These are phyloP conservation scores for Zeus faber DNA, from an alignment of 2,113 vertebrate species.

Conservation along the genomic window DNA sequence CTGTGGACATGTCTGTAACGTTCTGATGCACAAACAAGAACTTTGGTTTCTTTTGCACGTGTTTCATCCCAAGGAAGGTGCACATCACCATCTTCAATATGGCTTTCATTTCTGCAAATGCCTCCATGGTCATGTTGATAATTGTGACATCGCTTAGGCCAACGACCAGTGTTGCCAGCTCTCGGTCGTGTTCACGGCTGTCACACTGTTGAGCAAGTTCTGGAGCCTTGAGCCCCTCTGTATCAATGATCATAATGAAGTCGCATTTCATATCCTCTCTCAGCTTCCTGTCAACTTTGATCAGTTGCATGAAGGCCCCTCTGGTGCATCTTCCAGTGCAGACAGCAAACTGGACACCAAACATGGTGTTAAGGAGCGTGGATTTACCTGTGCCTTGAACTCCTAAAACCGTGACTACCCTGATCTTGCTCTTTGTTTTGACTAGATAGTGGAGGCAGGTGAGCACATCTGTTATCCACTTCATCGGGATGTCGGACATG, in stretches of 20 bases:
- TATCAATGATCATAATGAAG: constrained; percentile 60
- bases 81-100: constrained; percentile 54
- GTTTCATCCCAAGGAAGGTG: constrained; percentile 59
- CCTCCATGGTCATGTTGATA: constrained; percentile 67
- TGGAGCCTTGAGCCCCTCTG: constrained; percentile 56
- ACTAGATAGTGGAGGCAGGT: constrained; percentile 46
- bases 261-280: constrained; percentile 58
- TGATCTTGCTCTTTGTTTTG: constrained; percentile 35
- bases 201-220: constrained; percentile 36
- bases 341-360: constrained; percentile 78
- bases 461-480: constrained; percentile 54
- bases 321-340: constrained; percentile 72
- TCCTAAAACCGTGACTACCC: constrained; percentile 61
- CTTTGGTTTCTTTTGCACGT: constrained; percentile 70
- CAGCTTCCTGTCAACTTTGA: too few relatives aligned
- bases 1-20: constrained; percentile 59
- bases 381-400: constrained; percentile 73
- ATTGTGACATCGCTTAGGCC: constrained; percentile 75
- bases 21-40: constrained; percentile 80
- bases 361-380: constrained; percentile 84
- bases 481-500: constrained; percentile 53
- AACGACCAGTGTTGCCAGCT: constrained; percentile 75
- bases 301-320: constrained; percentile 73
- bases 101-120: constrained; percentile 52
- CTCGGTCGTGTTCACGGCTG: constrained; percentile 69